These are phyloP conservation scores for Plagiodera versicolora DNA, from an alignment of 2,888 invertebrate species.

Conservation along the genomic window DNA sequence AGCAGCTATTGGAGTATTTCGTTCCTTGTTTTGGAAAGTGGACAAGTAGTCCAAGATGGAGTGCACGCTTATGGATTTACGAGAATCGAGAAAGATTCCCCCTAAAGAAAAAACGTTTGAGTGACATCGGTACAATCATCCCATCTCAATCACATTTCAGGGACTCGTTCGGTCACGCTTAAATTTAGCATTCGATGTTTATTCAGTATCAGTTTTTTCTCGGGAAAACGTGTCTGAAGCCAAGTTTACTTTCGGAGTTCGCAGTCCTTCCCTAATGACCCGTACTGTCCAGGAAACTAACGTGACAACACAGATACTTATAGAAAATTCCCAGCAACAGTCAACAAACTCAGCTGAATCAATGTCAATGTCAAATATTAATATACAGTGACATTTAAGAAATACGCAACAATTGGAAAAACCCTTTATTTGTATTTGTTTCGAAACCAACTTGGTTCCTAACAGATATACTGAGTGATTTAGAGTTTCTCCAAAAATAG, in stretches of 20 bases:
- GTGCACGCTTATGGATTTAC: too few species aligned
- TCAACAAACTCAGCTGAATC: background rate
- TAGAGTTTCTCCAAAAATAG: too few species aligned
- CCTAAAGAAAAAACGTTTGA: background rate
- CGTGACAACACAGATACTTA: background rate
- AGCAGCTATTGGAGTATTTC: too few species aligned
- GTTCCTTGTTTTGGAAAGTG: too few species aligned
- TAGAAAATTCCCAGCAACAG: background rate
- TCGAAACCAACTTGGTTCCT: too few species aligned
- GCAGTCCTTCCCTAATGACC: background rate
- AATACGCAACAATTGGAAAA: too few species aligned
- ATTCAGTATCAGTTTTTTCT: background rate
- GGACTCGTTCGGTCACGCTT: background rate
- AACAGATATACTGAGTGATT: too few species aligned
- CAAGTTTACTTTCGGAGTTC: background rate
- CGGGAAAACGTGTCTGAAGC: background rate
- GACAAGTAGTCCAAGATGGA: too few species aligned
- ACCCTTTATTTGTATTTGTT: too few species aligned
- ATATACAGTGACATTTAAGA: background rate
- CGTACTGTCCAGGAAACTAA: background rate
- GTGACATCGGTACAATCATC: background rate
- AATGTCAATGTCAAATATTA: background rate
- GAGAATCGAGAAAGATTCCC: background rate
- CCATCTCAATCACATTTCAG: background rate
- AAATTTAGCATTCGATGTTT: background rate